These are phyloP conservation scores for Agrochola lota DNA, from an alignment of 2,888 invertebrate species.

Conservation along the genomic window DNA sequence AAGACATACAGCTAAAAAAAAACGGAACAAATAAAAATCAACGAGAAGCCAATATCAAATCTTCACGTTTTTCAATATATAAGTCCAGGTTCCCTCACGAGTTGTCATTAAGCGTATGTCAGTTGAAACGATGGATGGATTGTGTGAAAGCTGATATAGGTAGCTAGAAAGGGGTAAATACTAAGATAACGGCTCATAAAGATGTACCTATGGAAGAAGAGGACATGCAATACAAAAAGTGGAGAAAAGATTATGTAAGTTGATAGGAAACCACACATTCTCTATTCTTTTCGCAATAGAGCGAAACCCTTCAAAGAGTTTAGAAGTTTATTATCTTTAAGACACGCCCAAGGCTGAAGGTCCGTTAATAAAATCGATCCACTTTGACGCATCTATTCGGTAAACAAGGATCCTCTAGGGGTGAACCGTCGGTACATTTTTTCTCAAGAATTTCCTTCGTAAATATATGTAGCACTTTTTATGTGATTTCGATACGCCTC, in stretches of 20 bases:
- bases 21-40: too few relatives aligned
- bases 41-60: background rate
- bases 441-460: conserved; percentile 27
- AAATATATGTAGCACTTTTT: background rate
- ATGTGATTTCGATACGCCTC: background rate
- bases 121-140: background rate
- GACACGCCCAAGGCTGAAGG: conserved; percentile 43
- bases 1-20: background rate
- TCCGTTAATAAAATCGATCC: conserved; percentile 46
- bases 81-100: background rate
- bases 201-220: background rate
- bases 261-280: background rate
- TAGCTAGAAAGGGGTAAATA: background rate
- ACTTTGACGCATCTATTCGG: conserved; percentile 33
- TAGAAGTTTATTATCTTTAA: conserved; percentile 7
- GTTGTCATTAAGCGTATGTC: background rate
- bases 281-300: background rate
- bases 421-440: conserved; percentile 28
- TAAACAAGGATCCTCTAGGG: conserved; percentile 45
- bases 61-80: background rate
- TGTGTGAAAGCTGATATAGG: background rate
- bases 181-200: background rate
- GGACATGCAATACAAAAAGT: background rate
- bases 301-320: conserved; percentile 17
- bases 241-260: background rate